Conservation (phyloP, 2,113 vertebrate species). For the Caracal caracal region DNA sequence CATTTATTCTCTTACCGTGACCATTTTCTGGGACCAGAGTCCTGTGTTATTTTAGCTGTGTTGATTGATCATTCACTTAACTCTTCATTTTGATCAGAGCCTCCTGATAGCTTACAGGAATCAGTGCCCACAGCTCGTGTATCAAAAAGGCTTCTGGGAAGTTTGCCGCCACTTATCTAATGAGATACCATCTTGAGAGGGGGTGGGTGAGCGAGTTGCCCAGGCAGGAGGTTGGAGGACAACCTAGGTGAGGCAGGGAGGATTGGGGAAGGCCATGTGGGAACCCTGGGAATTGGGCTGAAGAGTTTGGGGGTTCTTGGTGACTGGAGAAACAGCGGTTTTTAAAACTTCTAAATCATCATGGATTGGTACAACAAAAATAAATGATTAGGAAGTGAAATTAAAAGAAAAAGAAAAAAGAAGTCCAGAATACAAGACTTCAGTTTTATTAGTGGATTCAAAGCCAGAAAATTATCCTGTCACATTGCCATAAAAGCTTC, state of each 20-base stretch:
- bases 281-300: neutral
- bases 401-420: neutral
- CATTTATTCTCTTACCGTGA: neutral
- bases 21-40: neutral
- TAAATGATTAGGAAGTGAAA: slow-evolving; percentile 11
- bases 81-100: neutral
- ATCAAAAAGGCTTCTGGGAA: neutral
- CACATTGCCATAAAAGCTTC: neutral
- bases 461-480: neutral
- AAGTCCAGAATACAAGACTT: neutral
- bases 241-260: neutral
- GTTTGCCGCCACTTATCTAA: neutral
- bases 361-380: neutral
- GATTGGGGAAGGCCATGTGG: neutral
- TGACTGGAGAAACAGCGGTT: neutral
- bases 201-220: neutral
- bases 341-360: neutral
- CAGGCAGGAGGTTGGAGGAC: neutral
- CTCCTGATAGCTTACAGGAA: neutral
- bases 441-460: slow-evolving; percentile 24
- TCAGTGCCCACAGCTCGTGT: rapidly evolving
- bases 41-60: neutral
- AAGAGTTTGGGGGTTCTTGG: neutral
- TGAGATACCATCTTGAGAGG: neutral
- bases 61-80: neutral